A percentile compares a stretch with the other conserved stretches of the same genome.
phyloP scores from a whole-genome alignment of 2,113 vertebrate species.

The Capreolus pygargus region DNA sequence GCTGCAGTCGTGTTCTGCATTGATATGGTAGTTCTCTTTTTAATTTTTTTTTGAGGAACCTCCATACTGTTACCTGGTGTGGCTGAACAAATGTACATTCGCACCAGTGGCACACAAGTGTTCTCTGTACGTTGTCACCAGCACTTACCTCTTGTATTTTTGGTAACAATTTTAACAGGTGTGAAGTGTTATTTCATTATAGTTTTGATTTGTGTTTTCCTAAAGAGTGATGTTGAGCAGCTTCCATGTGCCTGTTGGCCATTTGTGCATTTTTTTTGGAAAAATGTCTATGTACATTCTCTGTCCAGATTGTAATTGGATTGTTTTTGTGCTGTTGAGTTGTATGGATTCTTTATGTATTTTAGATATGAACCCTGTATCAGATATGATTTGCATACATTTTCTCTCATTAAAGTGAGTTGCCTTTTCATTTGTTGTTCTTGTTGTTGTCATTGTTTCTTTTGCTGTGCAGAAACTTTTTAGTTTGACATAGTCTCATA shows the following conservation, averaged over 20 bases:
- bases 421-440: neutral
- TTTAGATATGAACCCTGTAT: neutral
- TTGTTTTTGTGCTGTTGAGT: neutral
- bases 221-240: neutral
- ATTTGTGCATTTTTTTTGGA: neutral
- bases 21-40: neutral
- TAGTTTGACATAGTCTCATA: neutral
- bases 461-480: neutral
- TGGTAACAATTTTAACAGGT: neutral
- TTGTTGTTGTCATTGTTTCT: neutral
- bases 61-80: neutral
- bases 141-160: neutral
- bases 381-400: neutral
- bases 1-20: neutral
- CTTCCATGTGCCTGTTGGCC: neutral
- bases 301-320: neutral
- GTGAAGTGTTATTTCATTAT: neutral
- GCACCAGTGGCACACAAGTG: neutral
- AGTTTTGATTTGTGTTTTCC: neutral
- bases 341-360: neutral
- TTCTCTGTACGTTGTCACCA: neutral
- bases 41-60: neutral
- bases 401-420: neutral
- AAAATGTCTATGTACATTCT: neutral
- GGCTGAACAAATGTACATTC: neutral